Percentiles rank a stretch among this genome's conserved stretches.
Evolutionary conservation across 2,797 vertebrate species (phyloP).

Genomic region (Rhyacichthys aspro): DNA sequence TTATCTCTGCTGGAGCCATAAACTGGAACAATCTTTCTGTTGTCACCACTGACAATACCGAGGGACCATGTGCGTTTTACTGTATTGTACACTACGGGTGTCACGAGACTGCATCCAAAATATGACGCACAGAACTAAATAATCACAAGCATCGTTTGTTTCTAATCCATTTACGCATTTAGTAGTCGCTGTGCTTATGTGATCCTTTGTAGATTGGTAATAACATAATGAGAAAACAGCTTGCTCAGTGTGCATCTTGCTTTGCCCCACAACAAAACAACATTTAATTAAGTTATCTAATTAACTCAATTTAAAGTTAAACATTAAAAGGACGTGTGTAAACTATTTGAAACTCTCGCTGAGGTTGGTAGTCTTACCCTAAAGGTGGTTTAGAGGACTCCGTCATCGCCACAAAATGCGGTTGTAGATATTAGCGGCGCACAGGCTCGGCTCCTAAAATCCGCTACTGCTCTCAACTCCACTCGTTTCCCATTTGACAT

Average conservation of each 20-base stretch:
- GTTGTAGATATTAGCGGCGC: slow-evolving; percentile 22
- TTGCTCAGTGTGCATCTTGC: no score
- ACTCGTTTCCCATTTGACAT: slow-evolving; percentile 32
- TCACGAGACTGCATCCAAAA: neutral
- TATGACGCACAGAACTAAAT: neutral
- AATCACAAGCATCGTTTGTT: no score
- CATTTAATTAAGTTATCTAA: no score
- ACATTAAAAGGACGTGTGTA: no score
- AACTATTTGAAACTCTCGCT: neutral
- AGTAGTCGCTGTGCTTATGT: no score
- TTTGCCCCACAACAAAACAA: no score
- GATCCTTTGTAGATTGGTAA: no score
- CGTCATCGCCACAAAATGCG: slow-evolving; percentile 50
- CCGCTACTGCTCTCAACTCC: slow-evolving; percentile 35
- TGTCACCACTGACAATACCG: slow-evolving; percentile 15
- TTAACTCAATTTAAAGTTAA: no score
- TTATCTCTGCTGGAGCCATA: slow-evolving; percentile 30
- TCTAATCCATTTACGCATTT: no score
- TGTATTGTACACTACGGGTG: slow-evolving; percentile 1
- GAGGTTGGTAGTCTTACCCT: slow-evolving; percentile 62
- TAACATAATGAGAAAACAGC: no score
- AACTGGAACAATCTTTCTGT: slow-evolving; percentile 43
- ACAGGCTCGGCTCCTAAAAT: slow-evolving; percentile 29
- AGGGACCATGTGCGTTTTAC: neutral
- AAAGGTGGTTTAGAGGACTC: slow-evolving; percentile 69